phyloP scores from a whole-genome alignment of 2,888 invertebrate species.

The Pristionchus fissidentatus region DNA sequence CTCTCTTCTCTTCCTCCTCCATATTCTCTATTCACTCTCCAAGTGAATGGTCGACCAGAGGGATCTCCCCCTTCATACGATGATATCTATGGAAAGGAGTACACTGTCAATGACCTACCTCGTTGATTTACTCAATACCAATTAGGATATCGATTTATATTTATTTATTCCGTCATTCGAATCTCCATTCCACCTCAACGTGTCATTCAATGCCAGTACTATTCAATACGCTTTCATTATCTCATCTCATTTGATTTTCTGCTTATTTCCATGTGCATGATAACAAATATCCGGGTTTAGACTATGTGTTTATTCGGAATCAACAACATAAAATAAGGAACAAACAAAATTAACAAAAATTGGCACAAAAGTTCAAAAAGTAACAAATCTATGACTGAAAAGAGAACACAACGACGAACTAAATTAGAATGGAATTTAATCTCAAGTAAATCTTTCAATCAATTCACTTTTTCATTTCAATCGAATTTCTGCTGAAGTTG shows the following conservation, averaged over 20 bases:
- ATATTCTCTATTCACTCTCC: background rate
- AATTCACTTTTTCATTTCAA: background rate
- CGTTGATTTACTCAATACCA: background rate
- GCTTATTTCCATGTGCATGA: constrained; percentile 4
- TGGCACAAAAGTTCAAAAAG: too few relatives aligned
- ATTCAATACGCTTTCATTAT: too few relatives aligned
- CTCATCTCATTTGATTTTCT: background rate
- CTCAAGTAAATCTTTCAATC: too few relatives aligned
- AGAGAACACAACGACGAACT: too few relatives aligned
- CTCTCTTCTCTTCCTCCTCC: background rate
- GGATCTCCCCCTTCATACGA: constrained; percentile 17
- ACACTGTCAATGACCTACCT: background rate
- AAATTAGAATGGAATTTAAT: too few relatives aligned
- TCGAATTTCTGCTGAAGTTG: background rate
- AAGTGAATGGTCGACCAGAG: background rate
- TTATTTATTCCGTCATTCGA: background rate
- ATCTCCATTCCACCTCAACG: background rate
- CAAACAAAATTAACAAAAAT: too few relatives aligned
- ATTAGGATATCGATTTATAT: constrained; percentile 12
- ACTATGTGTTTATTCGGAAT: too few relatives aligned
- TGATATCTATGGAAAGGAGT: background rate
- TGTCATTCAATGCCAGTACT: background rate
- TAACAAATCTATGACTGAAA: too few relatives aligned
- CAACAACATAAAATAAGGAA: too few relatives aligned
- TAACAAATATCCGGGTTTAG: constrained; percentile 7